These are phyloP conservation scores for Tridacna gigas DNA, from an alignment of 2,888 invertebrate species.

Conservation along the genomic window DNA sequence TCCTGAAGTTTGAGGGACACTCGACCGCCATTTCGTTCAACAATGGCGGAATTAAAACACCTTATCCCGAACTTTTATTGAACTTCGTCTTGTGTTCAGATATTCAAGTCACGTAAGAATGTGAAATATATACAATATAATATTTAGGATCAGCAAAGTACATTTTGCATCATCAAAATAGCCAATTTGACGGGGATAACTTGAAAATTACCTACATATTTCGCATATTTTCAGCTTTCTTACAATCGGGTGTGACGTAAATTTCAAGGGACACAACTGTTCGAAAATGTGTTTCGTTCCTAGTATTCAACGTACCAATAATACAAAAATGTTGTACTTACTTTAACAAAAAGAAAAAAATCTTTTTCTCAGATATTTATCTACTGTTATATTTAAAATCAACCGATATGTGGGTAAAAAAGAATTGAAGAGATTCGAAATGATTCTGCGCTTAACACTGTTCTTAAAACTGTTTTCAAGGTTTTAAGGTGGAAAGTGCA, in stretches of 20 bases:
- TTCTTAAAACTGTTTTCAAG: too few species aligned
- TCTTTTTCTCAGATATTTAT: too few species aligned
- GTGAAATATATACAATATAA: neutral
- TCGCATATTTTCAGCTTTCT: slow-evolving; percentile 60
- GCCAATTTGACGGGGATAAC: neutral
- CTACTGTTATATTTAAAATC: too few species aligned
- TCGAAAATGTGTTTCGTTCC: neutral
- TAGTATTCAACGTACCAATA: neutral
- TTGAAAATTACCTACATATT: slow-evolving; percentile 57
- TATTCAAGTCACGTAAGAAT: neutral
- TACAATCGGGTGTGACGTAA: slow-evolving; percentile 60
- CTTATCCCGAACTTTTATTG: slow-evolving; percentile 14
- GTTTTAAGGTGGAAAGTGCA: too few species aligned
- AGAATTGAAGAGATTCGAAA: too few species aligned
- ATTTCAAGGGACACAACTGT: slow-evolving; percentile 44
- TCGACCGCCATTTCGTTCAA: slow-evolving; percentile 39
- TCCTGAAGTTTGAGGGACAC: slow-evolving; percentile 24
- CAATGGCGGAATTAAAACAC: slow-evolving; percentile 46
- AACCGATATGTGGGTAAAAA: too few species aligned
- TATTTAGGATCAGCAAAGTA: neutral
- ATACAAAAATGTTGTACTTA: neutral
- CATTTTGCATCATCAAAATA: neutral
- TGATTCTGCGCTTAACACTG: too few species aligned
- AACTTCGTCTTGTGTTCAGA: neutral
- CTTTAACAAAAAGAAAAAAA: too few species aligned